Conservation (phyloP, 2,797 vertebrate species). For the Anabacerthia variegaticeps region DNA sequence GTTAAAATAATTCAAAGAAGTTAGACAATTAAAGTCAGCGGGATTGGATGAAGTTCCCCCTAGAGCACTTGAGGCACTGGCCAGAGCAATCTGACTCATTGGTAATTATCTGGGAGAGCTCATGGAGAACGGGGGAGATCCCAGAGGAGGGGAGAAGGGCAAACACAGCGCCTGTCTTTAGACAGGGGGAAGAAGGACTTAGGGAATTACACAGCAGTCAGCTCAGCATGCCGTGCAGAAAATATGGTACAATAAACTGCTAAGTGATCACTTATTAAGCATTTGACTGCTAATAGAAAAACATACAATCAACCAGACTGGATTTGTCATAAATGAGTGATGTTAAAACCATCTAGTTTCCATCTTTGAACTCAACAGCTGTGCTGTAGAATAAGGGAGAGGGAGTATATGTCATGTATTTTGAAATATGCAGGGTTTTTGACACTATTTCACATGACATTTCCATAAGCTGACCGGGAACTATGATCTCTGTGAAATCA, state of each 20-base stretch:
- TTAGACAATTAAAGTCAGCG: slow-evolving; percentile 6
- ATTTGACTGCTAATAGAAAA: neutral
- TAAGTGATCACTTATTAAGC: neutral
- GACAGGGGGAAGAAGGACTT: neutral
- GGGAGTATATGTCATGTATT: neutral
- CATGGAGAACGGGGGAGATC: neutral
- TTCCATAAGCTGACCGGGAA: neutral
- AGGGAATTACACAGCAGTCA: neutral
- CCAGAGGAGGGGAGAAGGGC: slow-evolving; percentile 7
- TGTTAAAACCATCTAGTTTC: neutral
- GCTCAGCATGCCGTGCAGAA: neutral
- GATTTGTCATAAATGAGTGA: neutral
- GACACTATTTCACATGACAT: neutral
- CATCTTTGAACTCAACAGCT: neutral
- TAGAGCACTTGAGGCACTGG: slow-evolving; percentile 15
- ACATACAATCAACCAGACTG: neutral
- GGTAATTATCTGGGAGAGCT: slow-evolving; percentile 6
- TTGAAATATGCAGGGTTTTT: neutral
- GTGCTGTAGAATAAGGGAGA: neutral
- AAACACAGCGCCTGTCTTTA: neutral
- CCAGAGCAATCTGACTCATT: slow-evolving; percentile 31
- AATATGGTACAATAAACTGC: neutral
- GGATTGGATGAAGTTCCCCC: neutral
- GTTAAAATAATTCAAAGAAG: neutral
- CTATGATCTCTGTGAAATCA: neutral